phyloP scores from a whole-genome alignment of 92 coral and sea anemone genomes.

The Epizoanthus stellaris region DNA sequence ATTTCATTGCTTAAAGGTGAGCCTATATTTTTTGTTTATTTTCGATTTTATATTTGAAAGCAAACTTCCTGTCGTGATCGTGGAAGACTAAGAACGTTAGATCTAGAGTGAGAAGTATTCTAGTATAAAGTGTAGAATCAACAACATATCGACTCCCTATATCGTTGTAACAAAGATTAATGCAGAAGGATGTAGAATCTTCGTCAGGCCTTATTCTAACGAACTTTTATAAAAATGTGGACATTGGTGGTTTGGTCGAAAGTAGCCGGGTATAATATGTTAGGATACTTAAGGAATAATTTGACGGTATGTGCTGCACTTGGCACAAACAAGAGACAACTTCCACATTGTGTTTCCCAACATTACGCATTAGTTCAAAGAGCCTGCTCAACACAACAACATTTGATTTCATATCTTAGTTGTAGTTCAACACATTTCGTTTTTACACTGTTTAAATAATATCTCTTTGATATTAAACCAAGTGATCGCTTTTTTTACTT shows the following conservation, averaged over 20 bases:
- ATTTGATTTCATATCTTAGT: too few relatives aligned
- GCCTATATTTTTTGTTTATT: not conserved
- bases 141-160: not conserved
- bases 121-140: not conserved
- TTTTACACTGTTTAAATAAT: too few relatives aligned
- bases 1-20: conserved; percentile 9
- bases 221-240: not conserved
- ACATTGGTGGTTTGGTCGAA: not conserved
- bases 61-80: not conserved
- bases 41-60: not conserved
- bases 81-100: not conserved
- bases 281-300: not conserved
- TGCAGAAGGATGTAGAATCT: not conserved
- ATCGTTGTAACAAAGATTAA: not conserved
- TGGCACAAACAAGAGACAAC: not conserved
- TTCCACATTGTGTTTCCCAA: not conserved
- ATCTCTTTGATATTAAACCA: too few relatives aligned
- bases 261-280: not conserved
- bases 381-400: too few relatives aligned
- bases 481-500: too few relatives aligned
- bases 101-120: not conserved
- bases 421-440: too few relatives aligned
- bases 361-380: too few relatives aligned
- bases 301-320: too few relatives aligned
- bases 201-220: not conserved